A percentile compares a stretch with the other conserved stretches of the same genome.
Evolutionary conservation across 2,888 invertebrate species (phyloP).

Genomic region (Gerris lacustris): DNA sequence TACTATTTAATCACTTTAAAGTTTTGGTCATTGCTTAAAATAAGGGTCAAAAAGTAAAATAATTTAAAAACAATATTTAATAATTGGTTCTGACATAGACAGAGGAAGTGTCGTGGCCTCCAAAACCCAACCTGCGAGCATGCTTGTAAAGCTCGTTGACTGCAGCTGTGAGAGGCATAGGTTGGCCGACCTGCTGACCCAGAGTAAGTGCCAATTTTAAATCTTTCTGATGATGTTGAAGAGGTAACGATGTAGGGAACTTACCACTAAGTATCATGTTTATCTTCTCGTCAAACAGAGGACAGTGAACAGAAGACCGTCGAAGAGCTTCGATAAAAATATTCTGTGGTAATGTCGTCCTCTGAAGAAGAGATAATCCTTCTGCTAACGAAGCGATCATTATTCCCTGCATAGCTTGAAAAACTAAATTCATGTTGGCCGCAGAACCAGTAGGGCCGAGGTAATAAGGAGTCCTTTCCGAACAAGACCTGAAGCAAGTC

Average conservation of each 20-base stretch:
- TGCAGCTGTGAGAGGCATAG: conserved; percentile 77
- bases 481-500: conserved; percentile 55
- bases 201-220: conserved; percentile 66
- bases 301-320: conserved; percentile 69
- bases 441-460: conserved; percentile 54
- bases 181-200: conserved; percentile 82
- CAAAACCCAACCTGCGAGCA: conserved; percentile 85
- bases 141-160: conserved; percentile 95
- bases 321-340: conserved; percentile 81
- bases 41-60: too few species aligned
- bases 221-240: conserved; percentile 93
- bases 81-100: conserved; percentile 82
- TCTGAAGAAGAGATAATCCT: conserved; percentile 84
- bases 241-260: conserved; percentile 71
- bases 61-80: conserved; percentile 40
- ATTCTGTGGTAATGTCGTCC: conserved; percentile 75
- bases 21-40: too few species aligned
- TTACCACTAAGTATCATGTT: conserved; percentile 70
- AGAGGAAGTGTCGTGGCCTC: conserved; percentile 84
- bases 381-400: conserved; percentile 83
- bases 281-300: conserved; percentile 58
- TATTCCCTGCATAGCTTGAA: conserved; percentile 82
- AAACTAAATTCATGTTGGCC: conserved; percentile 84
- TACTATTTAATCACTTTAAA: too few species aligned
- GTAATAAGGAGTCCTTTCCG: conserved; percentile 3